phyloP scores from a whole-genome alignment of 2,888 invertebrate species.

The Syritta pipiens region DNA sequence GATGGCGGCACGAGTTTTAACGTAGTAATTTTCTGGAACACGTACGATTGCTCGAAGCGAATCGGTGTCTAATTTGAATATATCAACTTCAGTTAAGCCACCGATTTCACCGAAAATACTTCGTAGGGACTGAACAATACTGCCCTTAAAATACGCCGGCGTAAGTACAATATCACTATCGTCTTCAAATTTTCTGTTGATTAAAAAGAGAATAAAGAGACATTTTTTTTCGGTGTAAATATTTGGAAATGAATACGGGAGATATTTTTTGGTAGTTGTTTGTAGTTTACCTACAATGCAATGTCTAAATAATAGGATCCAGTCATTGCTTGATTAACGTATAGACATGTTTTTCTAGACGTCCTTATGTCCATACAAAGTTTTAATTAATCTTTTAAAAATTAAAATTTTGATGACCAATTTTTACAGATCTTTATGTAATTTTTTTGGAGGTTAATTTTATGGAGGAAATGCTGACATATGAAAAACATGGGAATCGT shows the following conservation, averaged over 20 bases:
- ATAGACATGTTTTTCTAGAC: not conserved
- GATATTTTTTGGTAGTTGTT: constrained; percentile 14
- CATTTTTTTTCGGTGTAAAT: no score
- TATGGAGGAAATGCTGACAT: constrained; percentile 24
- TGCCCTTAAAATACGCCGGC: constrained; percentile 81
- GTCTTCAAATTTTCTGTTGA: constrained; percentile 79
- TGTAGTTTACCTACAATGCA: constrained; percentile 80
- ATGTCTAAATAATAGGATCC: constrained; percentile 81
- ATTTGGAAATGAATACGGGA: no score
- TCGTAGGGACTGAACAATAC: constrained; percentile 81
- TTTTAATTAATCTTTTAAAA: constrained; percentile 37
- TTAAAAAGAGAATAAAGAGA: not conserved
- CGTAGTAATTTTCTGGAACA: constrained; percentile 80
- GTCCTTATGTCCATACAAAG: not conserved
- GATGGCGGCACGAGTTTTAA: constrained; percentile 82
- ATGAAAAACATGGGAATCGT: constrained; percentile 15
- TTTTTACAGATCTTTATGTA: constrained; percentile 55
- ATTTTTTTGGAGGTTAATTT: constrained; percentile 51
- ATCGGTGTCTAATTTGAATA: constrained; percentile 81
- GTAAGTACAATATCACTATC: constrained; percentile 78
- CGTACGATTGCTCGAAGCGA: constrained; percentile 81
- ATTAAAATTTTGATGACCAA: constrained; percentile 4
- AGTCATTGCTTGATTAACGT: constrained; percentile 74
- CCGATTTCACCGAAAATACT: constrained; percentile 82
- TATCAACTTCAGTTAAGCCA: constrained; percentile 80